Evolutionary conservation across 2,888 invertebrate species (phyloP).

Genomic region (Mechanitis mazaeus): DNA sequence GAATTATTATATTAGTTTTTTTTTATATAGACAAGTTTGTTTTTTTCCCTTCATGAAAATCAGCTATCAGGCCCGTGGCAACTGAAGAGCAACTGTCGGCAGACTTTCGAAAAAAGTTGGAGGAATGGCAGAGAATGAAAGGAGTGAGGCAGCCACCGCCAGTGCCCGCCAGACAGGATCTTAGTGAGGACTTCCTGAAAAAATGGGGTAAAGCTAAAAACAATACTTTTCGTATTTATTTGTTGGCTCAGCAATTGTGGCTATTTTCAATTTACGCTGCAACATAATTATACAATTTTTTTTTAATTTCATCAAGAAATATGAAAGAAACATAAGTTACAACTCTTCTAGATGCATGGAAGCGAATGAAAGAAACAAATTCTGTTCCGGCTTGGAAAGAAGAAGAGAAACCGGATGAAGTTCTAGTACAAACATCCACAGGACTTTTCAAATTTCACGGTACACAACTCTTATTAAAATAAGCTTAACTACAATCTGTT

Average conservation of each 20-base stretch:
- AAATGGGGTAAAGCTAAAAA: conserved; percentile 79
- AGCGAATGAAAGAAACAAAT: conserved; percentile 82
- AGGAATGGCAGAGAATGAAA: conserved; percentile 89
- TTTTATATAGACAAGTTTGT: no score
- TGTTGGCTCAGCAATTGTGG: background rate
- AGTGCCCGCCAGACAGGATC: conserved; percentile 78
- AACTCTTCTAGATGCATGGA: conserved; percentile 83
- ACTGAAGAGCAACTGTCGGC: conserved; percentile 84
- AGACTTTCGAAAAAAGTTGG: conserved; percentile 88
- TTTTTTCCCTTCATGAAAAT: conserved; percentile 2
- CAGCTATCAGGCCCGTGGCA: conserved; percentile 62
- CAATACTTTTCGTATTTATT: background rate
- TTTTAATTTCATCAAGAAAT: background rate
- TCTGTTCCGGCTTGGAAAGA: conserved; percentile 73
- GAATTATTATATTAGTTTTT: no score
- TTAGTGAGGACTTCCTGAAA: conserved; percentile 88
- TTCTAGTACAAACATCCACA: conserved; percentile 87
- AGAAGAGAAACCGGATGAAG: conserved; percentile 75
- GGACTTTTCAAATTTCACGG: conserved; percentile 90
- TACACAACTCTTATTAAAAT: conserved; percentile 27
- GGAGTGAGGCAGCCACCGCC: conserved; percentile 68
- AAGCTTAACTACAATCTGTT: background rate
- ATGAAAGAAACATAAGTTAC: background rate
- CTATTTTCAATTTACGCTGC: background rate
- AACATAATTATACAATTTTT: background rate